phyloP scores from a whole-genome alignment of 2,113 vertebrate genomes.

The Oryzias melastigma region DNA sequence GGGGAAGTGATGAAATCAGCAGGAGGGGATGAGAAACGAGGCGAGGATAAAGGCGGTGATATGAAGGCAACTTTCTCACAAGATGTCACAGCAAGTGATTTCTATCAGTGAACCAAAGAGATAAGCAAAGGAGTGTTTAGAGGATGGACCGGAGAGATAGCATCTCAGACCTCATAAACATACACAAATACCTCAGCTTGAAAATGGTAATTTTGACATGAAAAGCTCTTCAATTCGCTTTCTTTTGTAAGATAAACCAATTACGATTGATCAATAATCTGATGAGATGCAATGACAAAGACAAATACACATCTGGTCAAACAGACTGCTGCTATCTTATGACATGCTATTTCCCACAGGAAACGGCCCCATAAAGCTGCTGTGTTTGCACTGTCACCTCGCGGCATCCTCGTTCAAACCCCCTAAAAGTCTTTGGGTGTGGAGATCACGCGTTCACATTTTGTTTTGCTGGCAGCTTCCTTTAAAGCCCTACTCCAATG shows the following conservation, averaged over 20 bases:
- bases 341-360: no score
- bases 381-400: no score
- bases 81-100: conserved; percentile 54
- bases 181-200: no score
- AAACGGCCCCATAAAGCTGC: no score
- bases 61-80: conserved; percentile 40
- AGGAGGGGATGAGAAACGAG: conserved; percentile 23
- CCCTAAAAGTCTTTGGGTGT: no score
- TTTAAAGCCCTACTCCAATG: no score
- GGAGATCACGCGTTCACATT: no score
- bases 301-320: conserved; percentile 1
- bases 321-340: conserved; percentile 3
- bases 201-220: no score
- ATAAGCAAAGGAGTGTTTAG: conserved; percentile 54
- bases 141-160: conserved; percentile 27
- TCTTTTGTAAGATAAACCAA: no score
- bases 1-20: conserved; percentile 51
- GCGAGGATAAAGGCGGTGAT: conserved; percentile 20
- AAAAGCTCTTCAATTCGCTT: no score
- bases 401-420: no score
- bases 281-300: not conserved
- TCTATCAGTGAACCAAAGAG: conserved; percentile 50
- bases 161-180: conserved; percentile 10
- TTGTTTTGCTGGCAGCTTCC: no score
- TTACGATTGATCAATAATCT: conserved; percentile 25